Base-by-base conservation (phyloP, 2,888 invertebrate genomes). In the Amiota mariae region DNA sequence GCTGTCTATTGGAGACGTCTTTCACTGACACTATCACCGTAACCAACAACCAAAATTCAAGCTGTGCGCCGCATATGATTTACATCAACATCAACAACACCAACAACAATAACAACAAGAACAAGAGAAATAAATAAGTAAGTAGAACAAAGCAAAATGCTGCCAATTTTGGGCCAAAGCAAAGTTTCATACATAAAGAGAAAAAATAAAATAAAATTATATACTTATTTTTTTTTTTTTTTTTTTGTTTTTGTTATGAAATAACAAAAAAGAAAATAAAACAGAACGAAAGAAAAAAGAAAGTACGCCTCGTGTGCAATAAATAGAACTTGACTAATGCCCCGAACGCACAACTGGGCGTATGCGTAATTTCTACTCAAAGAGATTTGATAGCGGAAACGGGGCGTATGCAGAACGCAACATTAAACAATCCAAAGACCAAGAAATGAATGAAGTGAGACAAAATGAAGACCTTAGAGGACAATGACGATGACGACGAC, bases 41-140 rank as follows among this genome's bases (percentile, higher is more conserved):
- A 59, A 15, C 59, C 20, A 48, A 48, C 47, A 66, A 47, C 66
- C 59, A 18, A 59, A 54, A 59, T 10, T 66, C 47, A 47, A 66
- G 47, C 47, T 66, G 66, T 48, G 66, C 66, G 48, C 48, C 66
- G 48, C 66, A 66, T 48, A 66, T 66, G 66, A 66, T 66, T 66
- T 66, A 66, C n/a, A 66, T 66, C 66, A 66, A 48, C 66, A 66
- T 20, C 18, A n/a, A 20, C 36, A 59, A 18, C 48, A 11, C 47
- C 48, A 8, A 10, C 66, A 20, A 66, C 15, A 49, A 18, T 18
- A 66, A 15, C 18, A 63, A 1, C n/a, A 63, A 36, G 10, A 51
- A 51, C n/a, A n/a, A 51, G 51, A 51, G 51, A n/a, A n/a, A n/a
- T 24, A n/a, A 54, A 11, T 54, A 54, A 15, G 54, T n/a, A 54